A percentile compares a stretch with the other conserved stretches of the same genome.
phyloP scores from a whole-genome alignment of 2,113 vertebrate species.

The Pseudorhombus dupliciocellatus region DNA sequence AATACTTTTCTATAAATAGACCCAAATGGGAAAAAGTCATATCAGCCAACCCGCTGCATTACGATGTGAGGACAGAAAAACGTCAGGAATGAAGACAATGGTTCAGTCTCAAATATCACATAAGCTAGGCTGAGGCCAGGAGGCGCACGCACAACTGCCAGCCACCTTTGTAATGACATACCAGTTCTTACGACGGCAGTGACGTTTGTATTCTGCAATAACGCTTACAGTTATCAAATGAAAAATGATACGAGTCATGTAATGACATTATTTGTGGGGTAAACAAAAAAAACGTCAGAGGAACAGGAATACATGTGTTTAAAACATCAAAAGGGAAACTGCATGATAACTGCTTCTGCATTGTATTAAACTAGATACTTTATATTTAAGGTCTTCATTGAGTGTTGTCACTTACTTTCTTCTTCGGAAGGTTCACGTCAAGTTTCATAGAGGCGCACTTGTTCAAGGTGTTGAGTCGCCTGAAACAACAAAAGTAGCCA shows the following conservation, averaged over 20 bases:
- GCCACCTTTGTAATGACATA: conserved; percentile 16
- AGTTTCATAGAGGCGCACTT: conserved; percentile 99
- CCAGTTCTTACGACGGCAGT: not conserved
- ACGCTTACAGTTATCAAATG: conserved; percentile 1
- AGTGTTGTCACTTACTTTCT: conserved; percentile 87
- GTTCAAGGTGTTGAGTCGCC: conserved; percentile 96
- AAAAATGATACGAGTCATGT: not conserved
- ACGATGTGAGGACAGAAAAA: conserved; percentile 39
- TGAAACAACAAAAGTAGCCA: conserved; percentile 71
- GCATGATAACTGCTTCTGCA: not conserved
- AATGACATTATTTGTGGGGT: not conserved
- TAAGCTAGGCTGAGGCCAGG: conserved; percentile 51
- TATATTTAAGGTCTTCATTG: not conserved
- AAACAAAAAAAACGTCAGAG: not conserved
- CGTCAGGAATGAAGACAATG: conserved; percentile 25
- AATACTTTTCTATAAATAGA: conserved; percentile 47
- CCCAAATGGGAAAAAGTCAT: conserved; percentile 21
- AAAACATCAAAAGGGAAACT: not conserved
- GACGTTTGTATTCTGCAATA: not conserved
- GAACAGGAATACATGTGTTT: not conserved
- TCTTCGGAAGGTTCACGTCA: conserved; percentile 94
- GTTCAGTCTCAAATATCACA: conserved; percentile 48
- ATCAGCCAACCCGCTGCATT: conserved; percentile 37
- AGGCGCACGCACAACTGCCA: conserved; percentile 15
- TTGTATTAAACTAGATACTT: too few relatives aligned